phyloP scores from a whole-genome alignment of 2,888 invertebrate species.

The Diarsia dahlii region DNA sequence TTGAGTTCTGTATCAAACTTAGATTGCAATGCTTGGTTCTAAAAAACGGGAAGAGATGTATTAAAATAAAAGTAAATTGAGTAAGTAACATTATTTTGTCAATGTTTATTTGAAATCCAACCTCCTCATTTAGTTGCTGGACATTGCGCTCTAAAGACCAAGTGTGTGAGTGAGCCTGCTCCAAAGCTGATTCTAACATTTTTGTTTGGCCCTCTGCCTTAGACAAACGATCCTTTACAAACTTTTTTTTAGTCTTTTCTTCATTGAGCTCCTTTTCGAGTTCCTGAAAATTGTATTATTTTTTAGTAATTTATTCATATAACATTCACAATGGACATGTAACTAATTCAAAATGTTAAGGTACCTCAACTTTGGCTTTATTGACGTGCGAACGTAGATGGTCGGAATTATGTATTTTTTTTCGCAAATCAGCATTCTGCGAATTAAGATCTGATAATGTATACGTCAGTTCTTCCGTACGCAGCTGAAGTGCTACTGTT shows the following conservation, averaged over 20 bases:
- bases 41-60: slow-evolving; percentile 33
- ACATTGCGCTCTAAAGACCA: slow-evolving; percentile 77
- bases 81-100: neutral
- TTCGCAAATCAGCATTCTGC: slow-evolving; percentile 80
- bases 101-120: slow-evolving; percentile 47
- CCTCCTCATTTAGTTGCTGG: slow-evolving; percentile 81
- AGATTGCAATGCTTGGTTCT: slow-evolving; percentile 80
- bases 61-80: neutral
- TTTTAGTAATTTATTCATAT: neutral
- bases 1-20: slow-evolving; percentile 81
- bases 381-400: slow-evolving; percentile 73
- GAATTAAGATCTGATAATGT: slow-evolving; percentile 79
- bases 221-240: slow-evolving; percentile 75
- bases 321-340: neutral
- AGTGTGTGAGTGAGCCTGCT: slow-evolving; percentile 75
- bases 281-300: slow-evolving; percentile 71
- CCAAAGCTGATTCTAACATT: slow-evolving; percentile 78
- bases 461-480: slow-evolving; percentile 77
- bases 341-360: neutral
- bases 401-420: slow-evolving; percentile 77
- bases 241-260: slow-evolving; percentile 76
- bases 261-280: slow-evolving; percentile 84
- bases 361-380: slow-evolving; percentile 78
- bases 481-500: slow-evolving; percentile 77
- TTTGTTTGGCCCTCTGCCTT: slow-evolving; percentile 80